phyloP scores from a whole-genome alignment of 2,888 invertebrate genomes.

The Tortricodes alternella region DNA sequence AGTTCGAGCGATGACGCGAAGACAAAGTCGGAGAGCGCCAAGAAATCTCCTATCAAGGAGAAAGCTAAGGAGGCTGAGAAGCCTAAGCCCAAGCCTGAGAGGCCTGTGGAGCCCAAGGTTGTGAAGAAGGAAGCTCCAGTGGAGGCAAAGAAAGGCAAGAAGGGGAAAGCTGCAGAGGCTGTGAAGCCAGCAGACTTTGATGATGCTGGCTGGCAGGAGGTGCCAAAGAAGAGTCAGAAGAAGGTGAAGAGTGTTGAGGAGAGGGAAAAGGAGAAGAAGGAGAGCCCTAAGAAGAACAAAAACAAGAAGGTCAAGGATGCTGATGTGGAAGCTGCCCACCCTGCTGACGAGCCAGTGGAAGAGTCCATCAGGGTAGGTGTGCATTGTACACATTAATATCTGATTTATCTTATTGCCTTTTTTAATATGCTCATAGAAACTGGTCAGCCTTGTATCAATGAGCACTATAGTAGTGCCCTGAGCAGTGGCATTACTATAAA shows the following conservation, averaged over 20 bases:
- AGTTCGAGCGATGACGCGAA: conserved; percentile 81
- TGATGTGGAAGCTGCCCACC: conserved; percentile 61
- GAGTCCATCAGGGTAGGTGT: conserved; percentile 59
- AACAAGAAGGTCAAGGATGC: conserved; percentile 66
- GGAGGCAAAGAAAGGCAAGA: conserved; percentile 83
- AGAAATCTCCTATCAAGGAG: conserved; percentile 82
- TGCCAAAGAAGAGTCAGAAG: conserved; percentile 87
- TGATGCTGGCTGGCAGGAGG: conserved; percentile 89
- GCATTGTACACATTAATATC: neutral
- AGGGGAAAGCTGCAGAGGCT: conserved; percentile 77
- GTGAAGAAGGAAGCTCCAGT: conserved; percentile 68
- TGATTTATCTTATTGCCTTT: neutral
- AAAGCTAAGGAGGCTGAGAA: conserved; percentile 78
- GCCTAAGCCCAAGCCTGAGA: conserved; percentile 70
- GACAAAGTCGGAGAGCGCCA: conserved; percentile 82
- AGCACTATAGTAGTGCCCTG: no score
- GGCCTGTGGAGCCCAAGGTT: conserved; percentile 57
- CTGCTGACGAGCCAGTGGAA: conserved; percentile 54
- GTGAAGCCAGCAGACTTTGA: conserved; percentile 89
- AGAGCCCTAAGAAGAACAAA: conserved; percentile 78
- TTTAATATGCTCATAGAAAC: neutral
- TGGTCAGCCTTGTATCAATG: no score
- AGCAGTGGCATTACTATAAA: no score
- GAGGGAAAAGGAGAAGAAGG: conserved; percentile 76
- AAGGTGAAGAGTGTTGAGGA: conserved; percentile 84